Percentiles rank a stretch among this genome's conserved stretches.
Conservation (phyloP, 2,113 vertebrate species). For the Panthera tigris region DNA sequence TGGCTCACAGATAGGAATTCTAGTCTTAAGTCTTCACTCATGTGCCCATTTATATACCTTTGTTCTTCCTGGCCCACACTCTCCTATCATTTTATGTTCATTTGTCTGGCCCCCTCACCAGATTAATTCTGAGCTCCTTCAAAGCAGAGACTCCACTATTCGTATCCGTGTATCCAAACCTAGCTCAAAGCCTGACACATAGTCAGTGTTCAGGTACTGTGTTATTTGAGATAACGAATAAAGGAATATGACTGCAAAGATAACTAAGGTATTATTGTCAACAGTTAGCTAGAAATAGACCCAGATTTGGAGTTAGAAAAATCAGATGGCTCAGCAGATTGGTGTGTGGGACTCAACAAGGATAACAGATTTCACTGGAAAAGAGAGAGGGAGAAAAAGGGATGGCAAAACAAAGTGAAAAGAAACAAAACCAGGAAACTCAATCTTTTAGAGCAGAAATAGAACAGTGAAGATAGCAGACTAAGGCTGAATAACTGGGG, state of each 20-base stretch:
- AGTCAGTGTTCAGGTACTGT: not conserved
- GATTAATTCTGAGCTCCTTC: not conserved
- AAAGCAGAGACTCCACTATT: not conserved
- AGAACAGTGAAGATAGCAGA: constrained; percentile 5
- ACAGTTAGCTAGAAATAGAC: constrained; percentile 58
- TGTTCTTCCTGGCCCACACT: not conserved
- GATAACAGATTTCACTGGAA: constrained; percentile 47
- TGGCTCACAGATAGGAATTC: not conserved
- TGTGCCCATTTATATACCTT: not conserved
- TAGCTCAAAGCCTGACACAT: not conserved
- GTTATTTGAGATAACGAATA: constrained; percentile 4
- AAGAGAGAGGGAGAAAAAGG: constrained; percentile 7
- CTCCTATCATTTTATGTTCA: not conserved
- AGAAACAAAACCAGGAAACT: constrained; percentile 46
- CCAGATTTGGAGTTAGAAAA: constrained; percentile 58
- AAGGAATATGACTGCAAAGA: constrained; percentile 13
- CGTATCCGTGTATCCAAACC: not conserved
- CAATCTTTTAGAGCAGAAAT: not conserved
- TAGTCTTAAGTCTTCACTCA: not conserved
- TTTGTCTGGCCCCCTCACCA: not conserved
- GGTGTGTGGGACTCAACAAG: constrained; percentile 24
- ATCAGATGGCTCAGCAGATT: constrained; percentile 76
- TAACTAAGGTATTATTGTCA: constrained; percentile 53
- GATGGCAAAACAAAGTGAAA: constrained; percentile 29
- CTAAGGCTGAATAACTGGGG: not conserved